phyloP scores from a whole-genome alignment of 1,140 invertebrate species.

The Medauroidea extradentata region DNA sequence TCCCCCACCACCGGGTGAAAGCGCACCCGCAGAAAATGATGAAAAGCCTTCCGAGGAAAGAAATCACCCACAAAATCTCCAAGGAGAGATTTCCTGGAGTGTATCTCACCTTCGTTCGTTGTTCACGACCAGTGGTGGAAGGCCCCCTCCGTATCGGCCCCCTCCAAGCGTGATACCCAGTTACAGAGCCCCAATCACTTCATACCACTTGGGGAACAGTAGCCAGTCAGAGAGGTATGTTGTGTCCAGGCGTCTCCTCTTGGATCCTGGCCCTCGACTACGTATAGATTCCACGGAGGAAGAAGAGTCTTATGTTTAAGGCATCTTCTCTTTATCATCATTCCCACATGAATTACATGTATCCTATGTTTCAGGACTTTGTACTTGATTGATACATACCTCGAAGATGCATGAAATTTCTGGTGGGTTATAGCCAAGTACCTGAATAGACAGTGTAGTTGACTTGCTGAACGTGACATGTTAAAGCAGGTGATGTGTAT shows the following conservation, averaged over 20 bases:
- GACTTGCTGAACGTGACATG: too few species aligned
- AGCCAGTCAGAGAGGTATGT: conserved; percentile 21
- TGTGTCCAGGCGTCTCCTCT: background rate
- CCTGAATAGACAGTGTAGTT: too few species aligned
- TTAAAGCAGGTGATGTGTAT: too few species aligned
- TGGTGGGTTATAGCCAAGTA: too few species aligned
- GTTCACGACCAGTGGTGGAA: conserved; percentile 26
- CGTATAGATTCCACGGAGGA: conserved; percentile 24
- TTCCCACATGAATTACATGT: too few species aligned
- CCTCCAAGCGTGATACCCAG: conserved; percentile 22
- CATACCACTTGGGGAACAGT: conserved; percentile 27
- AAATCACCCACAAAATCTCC: conserved; percentile 15
- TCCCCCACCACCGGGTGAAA: conserved; percentile 14
- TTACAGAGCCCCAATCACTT: conserved; percentile 31
- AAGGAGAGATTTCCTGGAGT: conserved; percentile 42
- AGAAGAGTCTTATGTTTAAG: conserved; percentile 22
- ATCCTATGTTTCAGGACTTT: too few species aligned
- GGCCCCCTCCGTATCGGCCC: conserved; percentile 34
- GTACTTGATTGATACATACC: too few species aligned
- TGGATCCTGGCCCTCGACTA: conserved; percentile 8
- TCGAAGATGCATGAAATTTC: too few species aligned
- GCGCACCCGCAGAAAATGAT: conserved; percentile 11
- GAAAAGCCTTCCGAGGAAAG: conserved; percentile 14
- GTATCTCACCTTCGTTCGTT: conserved; percentile 40
- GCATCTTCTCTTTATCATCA: background rate